phyloP scores from a whole-genome alignment of 2,888 invertebrate species.

The Caenorhabditis sp. region DNA sequence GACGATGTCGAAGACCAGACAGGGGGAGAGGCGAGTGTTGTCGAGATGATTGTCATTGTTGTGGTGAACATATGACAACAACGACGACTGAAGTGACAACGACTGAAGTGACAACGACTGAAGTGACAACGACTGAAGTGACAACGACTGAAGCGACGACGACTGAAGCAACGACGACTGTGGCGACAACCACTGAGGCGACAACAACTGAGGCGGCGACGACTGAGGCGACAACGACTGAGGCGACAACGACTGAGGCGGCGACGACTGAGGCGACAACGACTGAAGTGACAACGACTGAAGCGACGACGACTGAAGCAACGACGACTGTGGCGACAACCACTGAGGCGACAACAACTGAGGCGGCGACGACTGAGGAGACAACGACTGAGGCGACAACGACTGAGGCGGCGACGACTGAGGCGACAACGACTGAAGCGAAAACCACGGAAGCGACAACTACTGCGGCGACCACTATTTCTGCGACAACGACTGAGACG shows the following conservation, averaged over 20 bases:
- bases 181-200: slow-evolving; percentile 2
- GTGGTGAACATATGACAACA: background rate
- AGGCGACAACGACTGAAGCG: slow-evolving; percentile 2
- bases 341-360: too few species aligned
- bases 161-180: slow-evolving; percentile 3
- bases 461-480: background rate
- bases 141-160: background rate
- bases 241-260: background rate
- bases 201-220: background rate
- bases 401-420: background rate
- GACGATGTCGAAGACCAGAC: background rate
- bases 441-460: background rate
- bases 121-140: background rate
- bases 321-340: background rate
- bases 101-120: background rate
- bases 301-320: background rate
- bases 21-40: background rate
- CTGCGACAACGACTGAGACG: background rate
- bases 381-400: too few species aligned
- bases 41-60: background rate
- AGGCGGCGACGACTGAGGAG: too few species aligned
- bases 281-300: background rate
- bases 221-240: background rate
- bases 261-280: background rate
- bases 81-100: background rate